Evolutionary conservation across 2,797 vertebrate genomes (phyloP), one percentile per base, ranked within the genome.

Genomic region (Xyrichtys novacula): DNA sequence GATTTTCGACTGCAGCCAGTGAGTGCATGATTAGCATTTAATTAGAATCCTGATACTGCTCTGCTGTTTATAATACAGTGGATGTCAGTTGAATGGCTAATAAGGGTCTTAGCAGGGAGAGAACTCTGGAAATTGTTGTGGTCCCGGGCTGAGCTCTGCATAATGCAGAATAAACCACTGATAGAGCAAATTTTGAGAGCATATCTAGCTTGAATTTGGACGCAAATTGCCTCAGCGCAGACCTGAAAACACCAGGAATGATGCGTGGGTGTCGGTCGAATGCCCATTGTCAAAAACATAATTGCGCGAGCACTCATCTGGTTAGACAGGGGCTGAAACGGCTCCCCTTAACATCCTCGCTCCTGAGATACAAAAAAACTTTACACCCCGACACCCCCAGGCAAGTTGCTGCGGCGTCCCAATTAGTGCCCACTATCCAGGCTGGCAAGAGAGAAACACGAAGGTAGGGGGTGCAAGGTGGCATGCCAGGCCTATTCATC

Each of bases 381-480:
- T 26, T 8, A 2, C 46, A 40, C 60, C 47, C 71, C 17, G 11
- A 61, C 39, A 54, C 75, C 89, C 87, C 10, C 22, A 71, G 89
- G 92, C 71, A 2, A 74, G 75, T 76, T 71, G 40, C 76, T 44
- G 78, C 66, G 28, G 80, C 61, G 82, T 83, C 88, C 91, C 91
- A 94, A 92, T 94, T 95, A 92, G 85, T 85, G 72, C 77, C 88
- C 84, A 70, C 75, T 70, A 40, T 60, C 66, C 79, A 48, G 76
- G 38, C 87, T 90, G 85, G 84, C 74, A 79, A 52, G 69, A 78
- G 81, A 76, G 86, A 81, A 83, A 85, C 63, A 70, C 29, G 68
- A 75, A 87, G 88, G 86, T 87, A 68, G 88, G 88, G 88, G 85
- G 85, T 86, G 67, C 64, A 85, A 90, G 92, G 92, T 92, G 89